These are phyloP conservation scores for Lepidocyrtinus sp. DNA, from an alignment of 2,888 invertebrate genomes.

Conservation along the genomic window DNA sequence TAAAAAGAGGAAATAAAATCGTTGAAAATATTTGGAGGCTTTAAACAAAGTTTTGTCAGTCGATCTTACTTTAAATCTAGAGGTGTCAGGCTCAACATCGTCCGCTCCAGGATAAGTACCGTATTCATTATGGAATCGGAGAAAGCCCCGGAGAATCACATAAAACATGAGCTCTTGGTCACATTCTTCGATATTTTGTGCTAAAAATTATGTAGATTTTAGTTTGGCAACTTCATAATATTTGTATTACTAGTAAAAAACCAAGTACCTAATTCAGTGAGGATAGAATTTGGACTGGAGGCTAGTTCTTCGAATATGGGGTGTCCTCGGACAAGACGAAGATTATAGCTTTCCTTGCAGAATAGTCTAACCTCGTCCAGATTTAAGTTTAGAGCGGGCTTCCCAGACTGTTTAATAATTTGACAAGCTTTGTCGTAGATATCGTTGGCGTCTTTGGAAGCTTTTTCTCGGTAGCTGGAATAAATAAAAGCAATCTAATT, in stretches of 20 bases:
- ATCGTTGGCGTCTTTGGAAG: constrained; percentile 84
- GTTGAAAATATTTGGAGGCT: too few species aligned
- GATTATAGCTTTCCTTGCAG: constrained; percentile 88
- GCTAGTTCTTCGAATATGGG: constrained; percentile 86
- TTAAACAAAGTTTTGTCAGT: neutral
- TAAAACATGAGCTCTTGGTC: constrained; percentile 92
- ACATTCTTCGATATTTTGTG: constrained; percentile 84
- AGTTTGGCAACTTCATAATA: neutral
- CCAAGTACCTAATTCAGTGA: constrained; percentile 75
- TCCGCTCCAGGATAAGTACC: constrained; percentile 92
- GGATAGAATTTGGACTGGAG: constrained; percentile 75
- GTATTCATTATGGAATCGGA: constrained; percentile 90
- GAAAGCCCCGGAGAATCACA: constrained; percentile 90
- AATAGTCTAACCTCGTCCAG: constrained; percentile 84
- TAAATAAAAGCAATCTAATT: neutral
- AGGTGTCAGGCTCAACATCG: constrained; percentile 91
- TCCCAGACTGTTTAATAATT: constrained; percentile 76
- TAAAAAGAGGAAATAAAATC: constrained; percentile 23
- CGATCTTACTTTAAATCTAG: constrained; percentile 82
- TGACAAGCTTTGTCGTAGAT: constrained; percentile 87
- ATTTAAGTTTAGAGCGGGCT: constrained; percentile 63
- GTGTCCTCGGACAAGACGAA: constrained; percentile 84
- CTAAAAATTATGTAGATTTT: constrained; percentile 71
- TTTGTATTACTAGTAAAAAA: constrained; percentile 18
- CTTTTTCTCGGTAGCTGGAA: constrained; percentile 87